These are phyloP conservation scores for Eilema caniola DNA, from an alignment of 2,888 invertebrate genomes.

Conservation along the genomic window DNA sequence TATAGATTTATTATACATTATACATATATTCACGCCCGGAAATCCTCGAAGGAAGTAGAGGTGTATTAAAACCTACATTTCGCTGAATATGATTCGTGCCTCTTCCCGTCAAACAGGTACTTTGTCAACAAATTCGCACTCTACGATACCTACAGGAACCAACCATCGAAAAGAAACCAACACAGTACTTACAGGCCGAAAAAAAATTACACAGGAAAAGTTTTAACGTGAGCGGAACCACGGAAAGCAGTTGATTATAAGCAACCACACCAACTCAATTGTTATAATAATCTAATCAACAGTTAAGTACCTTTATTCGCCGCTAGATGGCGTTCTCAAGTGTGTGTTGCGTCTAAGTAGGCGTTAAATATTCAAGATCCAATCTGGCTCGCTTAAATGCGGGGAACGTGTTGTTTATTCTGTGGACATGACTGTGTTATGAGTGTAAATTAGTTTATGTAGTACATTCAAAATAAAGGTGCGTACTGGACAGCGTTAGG, in stretches of 20 bases:
- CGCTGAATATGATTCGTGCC: too few species aligned
- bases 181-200: too few species aligned
- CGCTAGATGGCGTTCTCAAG: constrained; percentile 16
- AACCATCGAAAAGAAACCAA: too few species aligned
- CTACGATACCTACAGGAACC: too few species aligned
- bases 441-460: background rate
- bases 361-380: constrained; percentile 9
- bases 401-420: background rate
- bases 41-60: too few species aligned
- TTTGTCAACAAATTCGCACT: too few species aligned
- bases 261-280: background rate
- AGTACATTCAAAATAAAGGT: background rate
- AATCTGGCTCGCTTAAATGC: constrained; percentile 8
- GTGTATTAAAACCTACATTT: too few species aligned
- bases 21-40: too few species aligned
- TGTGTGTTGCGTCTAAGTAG: background rate
- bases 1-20: too few species aligned
- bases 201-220: too few species aligned
- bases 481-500: background rate
- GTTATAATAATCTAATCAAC: constrained; percentile 3
- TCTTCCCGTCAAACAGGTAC: too few species aligned
- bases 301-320: background rate
- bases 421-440: background rate
- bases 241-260: background rate
- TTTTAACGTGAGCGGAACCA: background rate